phyloP scores from a whole-genome alignment of 2,888 invertebrate genomes.

The Euphydryas editha region DNA sequence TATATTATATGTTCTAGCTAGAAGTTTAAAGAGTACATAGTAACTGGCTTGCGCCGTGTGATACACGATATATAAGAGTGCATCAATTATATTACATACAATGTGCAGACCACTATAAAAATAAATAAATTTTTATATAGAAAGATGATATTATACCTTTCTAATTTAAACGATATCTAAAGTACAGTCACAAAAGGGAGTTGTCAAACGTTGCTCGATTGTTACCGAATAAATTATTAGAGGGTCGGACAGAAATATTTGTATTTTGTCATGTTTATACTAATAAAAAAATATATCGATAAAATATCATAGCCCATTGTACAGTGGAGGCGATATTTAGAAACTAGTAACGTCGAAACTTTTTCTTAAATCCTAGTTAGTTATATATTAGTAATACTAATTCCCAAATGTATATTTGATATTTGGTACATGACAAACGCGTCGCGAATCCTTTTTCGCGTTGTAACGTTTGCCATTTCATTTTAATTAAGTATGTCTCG shows the following conservation, averaged over 20 bases:
- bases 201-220: slow-evolving; percentile 76
- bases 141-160: slow-evolving; percentile 61
- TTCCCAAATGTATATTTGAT: slow-evolving; percentile 70
- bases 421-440: slow-evolving; percentile 72
- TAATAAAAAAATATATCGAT: slow-evolving; percentile 79
- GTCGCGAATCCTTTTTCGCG: slow-evolving; percentile 41
- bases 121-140: slow-evolving; percentile 48
- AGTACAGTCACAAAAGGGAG: slow-evolving; percentile 77
- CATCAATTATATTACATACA: slow-evolving; percentile 57
- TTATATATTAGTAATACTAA: slow-evolving; percentile 75
- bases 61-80: slow-evolving; percentile 37
- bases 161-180: slow-evolving; percentile 59
- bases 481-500: slow-evolving; percentile 42
- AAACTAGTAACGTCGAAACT: slow-evolving; percentile 65
- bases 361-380: slow-evolving; percentile 77
- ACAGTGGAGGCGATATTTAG: slow-evolving; percentile 79
- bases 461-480: slow-evolving; percentile 56
- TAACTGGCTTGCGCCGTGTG: slow-evolving; percentile 19
- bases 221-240: slow-evolving; percentile 79
- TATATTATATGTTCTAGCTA: slow-evolving; percentile 28
- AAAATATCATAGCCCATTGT: slow-evolving; percentile 81
- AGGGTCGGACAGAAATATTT: slow-evolving; percentile 73
- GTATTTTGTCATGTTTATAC: slow-evolving; percentile 83
- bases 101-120: slow-evolving; percentile 60
- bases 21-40: slow-evolving; percentile 31